phyloP scores from a whole-genome alignment of 1,140 invertebrate genomes.

The Asobara japonica region DNA sequence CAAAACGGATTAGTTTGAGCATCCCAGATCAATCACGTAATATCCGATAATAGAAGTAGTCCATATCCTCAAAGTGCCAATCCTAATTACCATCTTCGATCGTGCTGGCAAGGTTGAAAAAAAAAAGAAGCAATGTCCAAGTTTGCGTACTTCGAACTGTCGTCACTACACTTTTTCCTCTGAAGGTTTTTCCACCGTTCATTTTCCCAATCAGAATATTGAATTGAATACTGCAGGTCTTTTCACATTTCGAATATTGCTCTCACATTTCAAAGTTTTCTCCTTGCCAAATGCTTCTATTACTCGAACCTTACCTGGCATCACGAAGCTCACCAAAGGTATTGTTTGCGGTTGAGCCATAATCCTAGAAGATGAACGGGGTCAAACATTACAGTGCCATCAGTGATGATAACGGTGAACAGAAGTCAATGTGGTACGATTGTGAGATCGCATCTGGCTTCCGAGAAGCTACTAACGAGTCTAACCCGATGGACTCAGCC shows the following conservation, averaged over 20 bases:
- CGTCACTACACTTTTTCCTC: no score
- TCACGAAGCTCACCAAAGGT: no score
- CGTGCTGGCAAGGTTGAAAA: neutral
- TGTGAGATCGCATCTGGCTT: slow-evolving; percentile 49
- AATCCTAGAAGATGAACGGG: slow-evolving; percentile 49
- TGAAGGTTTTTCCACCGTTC: no score
- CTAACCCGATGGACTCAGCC: neutral
- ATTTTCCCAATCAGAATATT: no score
- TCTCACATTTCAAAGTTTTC: no score
- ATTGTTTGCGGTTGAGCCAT: neutral
- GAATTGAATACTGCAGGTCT: no score
- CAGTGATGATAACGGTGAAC: slow-evolving; percentile 9
- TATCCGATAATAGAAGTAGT: neutral
- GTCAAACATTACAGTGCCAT: slow-evolving; percentile 43
- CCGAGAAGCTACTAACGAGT: slow-evolving; percentile 30
- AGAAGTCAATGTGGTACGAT: slow-evolving; percentile 54
- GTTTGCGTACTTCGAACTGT: no score
- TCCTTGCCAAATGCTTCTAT: no score
- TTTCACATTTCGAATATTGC: no score
- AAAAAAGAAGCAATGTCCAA: neutral
- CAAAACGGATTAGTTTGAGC: neutral
- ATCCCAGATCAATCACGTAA: neutral
- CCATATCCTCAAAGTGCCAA: neutral
- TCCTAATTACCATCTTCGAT: neutral
- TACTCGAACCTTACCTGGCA: no score